Conservation (phyloP, 2,888 invertebrate genomes). For the Diaphora mendica region DNA sequence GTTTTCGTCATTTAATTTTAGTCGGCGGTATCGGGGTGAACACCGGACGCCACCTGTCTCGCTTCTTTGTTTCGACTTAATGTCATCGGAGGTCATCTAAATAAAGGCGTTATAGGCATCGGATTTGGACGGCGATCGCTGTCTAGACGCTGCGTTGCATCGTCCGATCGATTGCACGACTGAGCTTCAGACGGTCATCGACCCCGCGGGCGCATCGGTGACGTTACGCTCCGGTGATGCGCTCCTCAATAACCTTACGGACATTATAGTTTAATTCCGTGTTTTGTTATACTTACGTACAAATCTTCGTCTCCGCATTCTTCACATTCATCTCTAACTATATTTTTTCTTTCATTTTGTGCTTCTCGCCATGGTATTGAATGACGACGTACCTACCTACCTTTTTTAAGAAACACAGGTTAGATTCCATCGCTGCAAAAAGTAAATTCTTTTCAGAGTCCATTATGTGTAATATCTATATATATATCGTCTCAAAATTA, state of each 20-base stretch:
- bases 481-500: conserved; percentile 35
- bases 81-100: conserved; percentile 85
- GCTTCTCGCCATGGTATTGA: conserved; percentile 15
- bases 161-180: conserved; percentile 85
- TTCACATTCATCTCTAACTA: conserved; percentile 37
- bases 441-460: conserved; percentile 50
- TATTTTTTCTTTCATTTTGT: conserved; percentile 24
- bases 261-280: conserved; percentile 69
- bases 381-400: neutral
- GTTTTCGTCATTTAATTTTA: conserved; percentile 79
- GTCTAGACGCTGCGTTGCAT: conserved; percentile 85
- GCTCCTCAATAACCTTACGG: conserved; percentile 79
- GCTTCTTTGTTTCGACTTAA: conserved; percentile 84
- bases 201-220: conserved; percentile 85
- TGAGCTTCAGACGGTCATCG: conserved; percentile 83
- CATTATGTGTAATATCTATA: conserved; percentile 56
- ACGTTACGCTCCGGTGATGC: conserved; percentile 85
- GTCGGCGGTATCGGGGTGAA: conserved; percentile 69
- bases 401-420: neutral
- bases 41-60: conserved; percentile 81
- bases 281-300: conserved; percentile 59
- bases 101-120: conserved; percentile 80
- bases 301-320: conserved; percentile 56
- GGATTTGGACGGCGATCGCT: conserved; percentile 79
- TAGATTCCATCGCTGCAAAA: conserved; percentile 19